phyloP scores from a whole-genome alignment of 2,888 invertebrate genomes.

The Drosophila leonis region DNA sequence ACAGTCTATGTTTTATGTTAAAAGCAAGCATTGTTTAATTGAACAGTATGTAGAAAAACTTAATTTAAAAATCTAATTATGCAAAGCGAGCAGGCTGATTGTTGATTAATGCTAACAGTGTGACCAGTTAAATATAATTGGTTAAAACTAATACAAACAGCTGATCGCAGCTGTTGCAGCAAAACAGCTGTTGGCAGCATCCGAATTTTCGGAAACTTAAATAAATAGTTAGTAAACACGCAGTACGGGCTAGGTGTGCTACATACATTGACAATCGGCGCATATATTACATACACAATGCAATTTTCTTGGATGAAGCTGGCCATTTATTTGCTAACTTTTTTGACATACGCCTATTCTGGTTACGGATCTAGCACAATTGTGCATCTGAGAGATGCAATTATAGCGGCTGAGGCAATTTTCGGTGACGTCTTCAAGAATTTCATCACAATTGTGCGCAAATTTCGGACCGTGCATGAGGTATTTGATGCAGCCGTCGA shows the following conservation, averaged over 20 bases:
- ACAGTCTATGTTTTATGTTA: slow-evolving; percentile 18
- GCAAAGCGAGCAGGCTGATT: slow-evolving; percentile 17
- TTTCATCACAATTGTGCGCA: slow-evolving; percentile 90
- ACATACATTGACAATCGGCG: not conserved
- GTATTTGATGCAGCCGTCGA: slow-evolving; percentile 94
- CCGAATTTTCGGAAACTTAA: slow-evolving; percentile 29
- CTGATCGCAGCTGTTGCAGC: slow-evolving; percentile 19
- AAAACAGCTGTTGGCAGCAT: slow-evolving; percentile 46
- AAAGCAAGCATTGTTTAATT: slow-evolving; percentile 49
- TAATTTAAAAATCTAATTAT: slow-evolving; percentile 16
- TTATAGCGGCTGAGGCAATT: slow-evolving; percentile 91
- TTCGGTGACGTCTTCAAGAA: slow-evolving; percentile 92
- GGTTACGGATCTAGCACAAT: slow-evolving; percentile 92
- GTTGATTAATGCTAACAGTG: slow-evolving; percentile 18
- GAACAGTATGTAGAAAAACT: not conserved
- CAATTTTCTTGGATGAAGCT: slow-evolving; percentile 91
- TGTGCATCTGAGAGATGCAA: slow-evolving; percentile 91
- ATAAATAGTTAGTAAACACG: slow-evolving; percentile 25
- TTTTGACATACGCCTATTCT: slow-evolving; percentile 92
- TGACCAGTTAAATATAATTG: slow-evolving; percentile 14
- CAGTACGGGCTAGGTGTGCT: slow-evolving; percentile 2
- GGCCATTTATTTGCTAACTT: slow-evolving; percentile 90
- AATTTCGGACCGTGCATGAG: slow-evolving; percentile 91
- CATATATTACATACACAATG: slow-evolving; percentile 86
- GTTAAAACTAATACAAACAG: slow-evolving; percentile 9